Base-by-base conservation (phyloP, 2,888 invertebrate species). In the Nomada fucata region DNA sequence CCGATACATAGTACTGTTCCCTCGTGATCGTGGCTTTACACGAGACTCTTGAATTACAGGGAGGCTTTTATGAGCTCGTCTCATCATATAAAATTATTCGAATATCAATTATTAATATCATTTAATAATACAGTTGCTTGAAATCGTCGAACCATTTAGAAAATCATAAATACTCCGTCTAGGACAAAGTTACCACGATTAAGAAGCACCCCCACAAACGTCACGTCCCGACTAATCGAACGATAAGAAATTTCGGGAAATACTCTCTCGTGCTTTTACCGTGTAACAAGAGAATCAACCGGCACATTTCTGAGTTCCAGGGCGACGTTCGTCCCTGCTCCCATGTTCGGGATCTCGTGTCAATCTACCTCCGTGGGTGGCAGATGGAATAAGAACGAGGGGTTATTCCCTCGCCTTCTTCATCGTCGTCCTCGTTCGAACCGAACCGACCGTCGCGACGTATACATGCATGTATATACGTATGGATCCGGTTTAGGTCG, bases 331-430 rank as follows among this genome's bases (percentile, higher is more conserved):
- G 70, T 83, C 83, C 75, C 84, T 26, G 67, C 81, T 72, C 86
- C 84, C 85, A 78, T 84, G 86, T 88, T 91, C 82, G 63, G 87
- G 84, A 88, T 87, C 89, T 72, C 80, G 79, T 72, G 79, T 71
- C 84, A 75, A 47, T 64, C 60, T 29, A 15, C 18, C 91, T 79
- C 86, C 82, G 91, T 91, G 91, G 92, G 91, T 91, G 91, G 91
- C 89, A 88, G 87, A 89, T 87, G 89, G 88, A 90, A 89, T 85
- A 88, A 89, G 75, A 86, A 87, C 84, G 85, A 85, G 83, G 82
- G 83, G 77, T 70, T 77, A 71, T 77, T 85, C 86, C 83, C 84
- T 69, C 67, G 29, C 42, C 57, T 26, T 61, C 20, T 61, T 29
- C 76, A 42, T 59, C 13, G n/a, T 59, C n/a, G 70, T 69, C 60